These are phyloP conservation scores for Drosophila mimica DNA, from an alignment of 2,888 invertebrate species.

Conservation along the genomic window DNA sequence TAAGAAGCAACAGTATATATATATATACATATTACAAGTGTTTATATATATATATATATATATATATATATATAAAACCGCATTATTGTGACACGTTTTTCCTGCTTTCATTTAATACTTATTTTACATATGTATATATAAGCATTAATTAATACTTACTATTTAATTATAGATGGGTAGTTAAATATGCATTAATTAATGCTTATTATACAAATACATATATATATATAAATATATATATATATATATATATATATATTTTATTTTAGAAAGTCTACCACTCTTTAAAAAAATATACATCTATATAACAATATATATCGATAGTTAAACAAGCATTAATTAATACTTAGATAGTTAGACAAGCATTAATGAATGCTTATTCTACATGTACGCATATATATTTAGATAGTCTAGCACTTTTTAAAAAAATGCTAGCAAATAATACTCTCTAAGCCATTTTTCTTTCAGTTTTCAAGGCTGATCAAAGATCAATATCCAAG, in stretches of 20 bases:
- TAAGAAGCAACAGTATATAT: not conserved
- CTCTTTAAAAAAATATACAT: not conserved
- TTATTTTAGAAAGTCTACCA: not conserved
- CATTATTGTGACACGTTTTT: conserved; percentile 20
- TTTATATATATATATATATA: not conserved
- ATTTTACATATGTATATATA: conserved; percentile 10
- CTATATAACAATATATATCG: not conserved
- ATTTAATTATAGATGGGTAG: too few species aligned
- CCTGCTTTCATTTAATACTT: conserved; percentile 35
- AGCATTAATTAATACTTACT: conserved; percentile 13
- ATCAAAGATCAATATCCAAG: conserved; percentile 84
- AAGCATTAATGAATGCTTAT: not conserved
- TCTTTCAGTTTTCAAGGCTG: conserved; percentile 14
- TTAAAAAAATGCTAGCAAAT: not conserved
- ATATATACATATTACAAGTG: not conserved
- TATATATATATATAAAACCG: not conserved
- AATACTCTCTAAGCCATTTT: conserved; percentile 4
- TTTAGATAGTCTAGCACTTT: not conserved
- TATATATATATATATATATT: not conserved
- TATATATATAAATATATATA: not conserved
- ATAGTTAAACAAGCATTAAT: not conserved
- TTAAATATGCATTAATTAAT: not conserved
- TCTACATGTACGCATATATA: not conserved
- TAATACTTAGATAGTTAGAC: too few species aligned
- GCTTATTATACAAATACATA: not conserved